Conservation (phyloP, 2,113 vertebrate species). For the Epinephelus fuscoguttatus region DNA sequence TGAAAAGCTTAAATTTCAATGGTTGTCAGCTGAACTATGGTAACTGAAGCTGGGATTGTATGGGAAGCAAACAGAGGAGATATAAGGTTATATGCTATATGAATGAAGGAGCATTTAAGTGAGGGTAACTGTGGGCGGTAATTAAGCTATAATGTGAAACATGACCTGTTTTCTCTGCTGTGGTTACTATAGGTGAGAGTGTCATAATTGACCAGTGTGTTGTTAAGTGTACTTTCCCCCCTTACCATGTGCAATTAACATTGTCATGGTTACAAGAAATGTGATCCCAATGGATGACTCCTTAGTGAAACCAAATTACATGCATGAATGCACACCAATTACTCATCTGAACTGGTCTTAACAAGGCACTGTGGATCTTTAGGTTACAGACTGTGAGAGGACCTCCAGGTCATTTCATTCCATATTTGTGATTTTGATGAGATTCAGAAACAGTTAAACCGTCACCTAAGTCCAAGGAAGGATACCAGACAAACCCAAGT, state of each 20-base stretch:
- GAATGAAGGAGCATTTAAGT: neutral
- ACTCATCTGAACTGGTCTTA: neutral
- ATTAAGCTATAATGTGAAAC: constrained; percentile 23
- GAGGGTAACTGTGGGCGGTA: neutral
- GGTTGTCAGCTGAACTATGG: neutral
- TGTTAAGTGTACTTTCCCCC: neutral
- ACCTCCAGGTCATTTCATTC: neutral
- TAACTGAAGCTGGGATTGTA: neutral
- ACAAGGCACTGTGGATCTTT: neutral
- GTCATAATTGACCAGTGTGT: constrained; percentile 12
- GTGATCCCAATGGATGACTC: neutral
- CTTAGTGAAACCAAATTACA: constrained; percentile 21
- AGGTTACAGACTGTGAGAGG: neutral
- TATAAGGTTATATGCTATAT: too few relatives aligned
- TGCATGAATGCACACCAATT: neutral
- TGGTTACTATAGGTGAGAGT: neutral
- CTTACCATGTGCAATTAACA: neutral
- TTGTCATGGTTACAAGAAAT: constrained; percentile 30
- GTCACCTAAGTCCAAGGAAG: neutral
- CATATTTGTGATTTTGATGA: neutral
- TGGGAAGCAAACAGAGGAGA: neutral
- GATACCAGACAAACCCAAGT: neutral
- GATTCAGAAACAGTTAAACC: neutral
- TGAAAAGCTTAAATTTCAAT: neutral
- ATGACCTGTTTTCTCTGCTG: neutral